A percentile compares a stretch with the other conserved stretches of the same genome.
phyloP scores from a whole-genome alignment of 92 coral and sea anemone genomes.

The Montipora capitata region DNA sequence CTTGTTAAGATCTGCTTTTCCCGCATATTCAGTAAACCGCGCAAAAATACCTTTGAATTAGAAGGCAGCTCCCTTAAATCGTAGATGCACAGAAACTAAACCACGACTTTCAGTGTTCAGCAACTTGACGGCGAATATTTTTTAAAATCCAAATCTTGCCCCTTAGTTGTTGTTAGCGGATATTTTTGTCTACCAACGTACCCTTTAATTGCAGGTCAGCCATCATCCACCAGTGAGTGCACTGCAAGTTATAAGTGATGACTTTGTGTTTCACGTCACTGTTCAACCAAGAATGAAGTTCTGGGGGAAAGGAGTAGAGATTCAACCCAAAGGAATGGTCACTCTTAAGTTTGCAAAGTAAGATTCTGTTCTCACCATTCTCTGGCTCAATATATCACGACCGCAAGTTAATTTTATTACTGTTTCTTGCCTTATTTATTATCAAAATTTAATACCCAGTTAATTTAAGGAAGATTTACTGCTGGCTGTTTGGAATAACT shows the following conservation, averaged over 20 bases:
- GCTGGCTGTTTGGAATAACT: too few relatives aligned
- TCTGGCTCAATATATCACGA: neutral
- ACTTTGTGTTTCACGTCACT: constrained; percentile 94
- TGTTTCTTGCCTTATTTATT: too few relatives aligned
- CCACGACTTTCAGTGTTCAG: too few relatives aligned
- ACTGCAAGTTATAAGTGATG: constrained; percentile 87
- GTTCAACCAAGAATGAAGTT: constrained; percentile 98
- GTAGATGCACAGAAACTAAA: too few relatives aligned
- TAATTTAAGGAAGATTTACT: too few relatives aligned
- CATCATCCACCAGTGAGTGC: constrained; percentile 99
- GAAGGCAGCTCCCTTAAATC: too few relatives aligned
- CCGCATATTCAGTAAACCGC: too few relatives aligned
- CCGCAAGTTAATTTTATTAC: neutral
- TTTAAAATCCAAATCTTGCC: neutral
- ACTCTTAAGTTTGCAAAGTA: constrained; percentile 96
- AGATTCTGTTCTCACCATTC: constrained; percentile 23
- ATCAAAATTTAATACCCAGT: too few relatives aligned
- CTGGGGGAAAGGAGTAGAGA: constrained; percentile 99
- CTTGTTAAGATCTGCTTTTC: too few relatives aligned
- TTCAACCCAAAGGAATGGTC: constrained; percentile 97
- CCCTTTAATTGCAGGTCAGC: constrained; percentile 81
- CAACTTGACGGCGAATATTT: too few relatives aligned
- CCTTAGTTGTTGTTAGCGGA: neutral
- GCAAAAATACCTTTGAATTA: too few relatives aligned
- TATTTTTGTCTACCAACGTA: neutral